Conservation (phyloP, 2,113 vertebrate species). For the Myotis davidii region DNA sequence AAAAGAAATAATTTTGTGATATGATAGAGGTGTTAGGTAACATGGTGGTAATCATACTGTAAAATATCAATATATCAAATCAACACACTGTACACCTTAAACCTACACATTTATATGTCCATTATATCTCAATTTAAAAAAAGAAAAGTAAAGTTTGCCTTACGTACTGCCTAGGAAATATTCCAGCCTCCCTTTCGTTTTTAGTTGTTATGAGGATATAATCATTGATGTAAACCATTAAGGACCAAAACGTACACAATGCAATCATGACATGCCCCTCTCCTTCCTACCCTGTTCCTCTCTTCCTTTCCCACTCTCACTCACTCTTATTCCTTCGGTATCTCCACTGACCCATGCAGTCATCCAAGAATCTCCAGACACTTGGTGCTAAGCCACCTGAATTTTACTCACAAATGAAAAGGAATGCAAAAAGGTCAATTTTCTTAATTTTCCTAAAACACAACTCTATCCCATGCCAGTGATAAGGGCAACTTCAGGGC, state of each 20-base stretch:
- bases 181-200: background rate
- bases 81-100: no score
- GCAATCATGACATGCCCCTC: background rate
- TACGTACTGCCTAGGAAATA: background rate
- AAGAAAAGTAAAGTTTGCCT: background rate
- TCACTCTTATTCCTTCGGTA: background rate
- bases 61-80: no score
- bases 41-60: no score
- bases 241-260: background rate
- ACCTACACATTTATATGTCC: no score
- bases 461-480: background rate
- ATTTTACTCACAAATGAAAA: background rate
- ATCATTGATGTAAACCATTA: background rate
- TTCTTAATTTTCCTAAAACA: background rate
- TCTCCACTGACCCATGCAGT: background rate
- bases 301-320: background rate
- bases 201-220: background rate
- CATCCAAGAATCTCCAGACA: background rate
- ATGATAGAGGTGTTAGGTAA: no score
- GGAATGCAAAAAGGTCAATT: background rate
- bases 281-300: background rate
- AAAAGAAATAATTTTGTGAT: background rate
- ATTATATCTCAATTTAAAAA: no score
- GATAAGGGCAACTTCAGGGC: background rate
- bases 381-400: background rate